Evolutionary conservation across 2,797 vertebrate genomes (phyloP).

Genomic region (Tragelaphus eurycerus): DNA sequence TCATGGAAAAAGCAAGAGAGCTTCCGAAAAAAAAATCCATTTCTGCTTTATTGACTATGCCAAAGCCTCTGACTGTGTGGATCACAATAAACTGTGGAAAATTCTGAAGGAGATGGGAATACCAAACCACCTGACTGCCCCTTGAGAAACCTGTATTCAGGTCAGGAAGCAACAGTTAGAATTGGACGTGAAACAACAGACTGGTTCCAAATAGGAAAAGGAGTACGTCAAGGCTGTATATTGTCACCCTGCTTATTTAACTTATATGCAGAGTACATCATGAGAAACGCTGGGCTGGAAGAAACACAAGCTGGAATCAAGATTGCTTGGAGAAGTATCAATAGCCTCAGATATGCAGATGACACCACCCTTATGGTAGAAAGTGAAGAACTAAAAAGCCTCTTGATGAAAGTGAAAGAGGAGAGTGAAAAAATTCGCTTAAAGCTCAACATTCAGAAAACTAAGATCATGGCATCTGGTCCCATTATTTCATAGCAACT

Average conservation of each 20-base stretch:
- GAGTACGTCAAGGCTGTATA: neutral
- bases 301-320: neutral
- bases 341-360: neutral
- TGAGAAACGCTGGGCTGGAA: rapidly evolving
- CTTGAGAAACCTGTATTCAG: neutral
- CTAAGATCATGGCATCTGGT: rapidly evolving
- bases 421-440: neutral
- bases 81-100: neutral
- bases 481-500: neutral
- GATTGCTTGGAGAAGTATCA: neutral
- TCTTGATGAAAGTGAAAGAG: neutral
- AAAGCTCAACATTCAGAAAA: neutral
- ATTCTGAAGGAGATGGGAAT: neutral
- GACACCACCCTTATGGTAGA: neutral
- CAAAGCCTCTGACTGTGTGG: neutral
- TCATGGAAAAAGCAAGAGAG: neutral
- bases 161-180: neutral
- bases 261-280: neutral
- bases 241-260: neutral
- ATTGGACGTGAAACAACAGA: neutral
- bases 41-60: neutral
- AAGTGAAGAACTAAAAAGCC: neutral
- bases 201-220: neutral
- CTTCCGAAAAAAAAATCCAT: neutral
- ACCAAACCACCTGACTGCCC: neutral